These are phyloP conservation scores for Hirudinaria manillensis DNA, from an alignment of 2,888 invertebrate genomes.

Conservation along the genomic window DNA sequence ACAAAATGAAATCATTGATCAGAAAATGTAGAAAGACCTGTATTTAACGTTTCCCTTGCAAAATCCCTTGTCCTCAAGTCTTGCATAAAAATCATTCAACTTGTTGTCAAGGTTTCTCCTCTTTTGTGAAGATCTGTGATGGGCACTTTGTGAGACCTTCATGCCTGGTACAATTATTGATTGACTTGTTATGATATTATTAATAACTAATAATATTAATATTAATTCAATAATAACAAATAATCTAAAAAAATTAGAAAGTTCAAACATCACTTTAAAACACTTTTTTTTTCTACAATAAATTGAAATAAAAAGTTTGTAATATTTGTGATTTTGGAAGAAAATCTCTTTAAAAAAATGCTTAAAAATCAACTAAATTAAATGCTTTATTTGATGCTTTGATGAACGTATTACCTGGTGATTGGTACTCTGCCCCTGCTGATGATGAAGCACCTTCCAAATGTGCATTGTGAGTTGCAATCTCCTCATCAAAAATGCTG, in stretches of 20 bases:
- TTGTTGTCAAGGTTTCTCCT: conserved; percentile 90
- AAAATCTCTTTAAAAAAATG: neutral
- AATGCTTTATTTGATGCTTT: too few relatives aligned
- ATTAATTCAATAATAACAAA: neutral
- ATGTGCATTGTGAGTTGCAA: neutral
- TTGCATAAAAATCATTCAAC: conserved; percentile 83
- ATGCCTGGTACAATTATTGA: neutral
- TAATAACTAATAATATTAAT: neutral
- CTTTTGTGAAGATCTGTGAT: conserved; percentile 66
- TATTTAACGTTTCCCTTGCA: conserved; percentile 94
- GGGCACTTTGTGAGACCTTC: neutral
- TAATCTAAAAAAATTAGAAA: conserved; percentile 12
- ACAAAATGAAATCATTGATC: too few relatives aligned
- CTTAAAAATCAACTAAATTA: neutral
- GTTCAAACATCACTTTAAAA: neutral
- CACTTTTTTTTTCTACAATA: too few relatives aligned
- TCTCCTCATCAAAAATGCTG: conserved; percentile 18
- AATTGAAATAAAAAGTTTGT: neutral
- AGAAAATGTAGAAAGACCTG: conserved; percentile 56
- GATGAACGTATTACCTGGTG: too few relatives aligned
- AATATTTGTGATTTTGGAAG: neutral
- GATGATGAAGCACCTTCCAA: neutral
- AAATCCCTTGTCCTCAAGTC: conserved; percentile 89
- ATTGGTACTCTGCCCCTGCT: neutral
- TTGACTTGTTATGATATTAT: neutral